These are phyloP conservation scores for Fragum fragum DNA, from an alignment of 2,888 invertebrate species.

Conservation along the genomic window DNA sequence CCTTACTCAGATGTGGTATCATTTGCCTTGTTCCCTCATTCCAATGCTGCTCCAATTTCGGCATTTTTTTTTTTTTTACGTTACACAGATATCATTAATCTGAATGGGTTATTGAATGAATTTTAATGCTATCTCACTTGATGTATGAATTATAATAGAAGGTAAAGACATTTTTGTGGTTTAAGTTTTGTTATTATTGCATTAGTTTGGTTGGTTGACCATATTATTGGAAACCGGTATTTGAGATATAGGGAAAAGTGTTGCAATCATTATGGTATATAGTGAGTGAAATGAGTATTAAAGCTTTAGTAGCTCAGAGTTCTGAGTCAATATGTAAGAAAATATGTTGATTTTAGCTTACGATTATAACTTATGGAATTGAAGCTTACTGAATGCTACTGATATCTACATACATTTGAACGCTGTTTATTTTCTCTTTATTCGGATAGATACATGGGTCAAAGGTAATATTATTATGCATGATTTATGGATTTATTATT, in stretches of 20 bases:
- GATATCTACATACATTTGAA: not conserved
- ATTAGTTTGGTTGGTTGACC: too few species aligned
- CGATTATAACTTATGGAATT: not conserved
- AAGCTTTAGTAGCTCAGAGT: slow-evolving; percentile 3
- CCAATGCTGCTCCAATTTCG: not conserved
- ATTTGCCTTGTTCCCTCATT: not conserved
- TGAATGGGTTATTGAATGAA: too few species aligned
- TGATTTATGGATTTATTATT: not conserved
- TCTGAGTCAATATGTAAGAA: slow-evolving; percentile 12
- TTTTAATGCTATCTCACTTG: too few species aligned
- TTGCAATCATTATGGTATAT: slow-evolving; percentile 23
- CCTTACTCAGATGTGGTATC: slow-evolving; percentile 10
- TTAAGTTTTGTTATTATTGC: too few species aligned
- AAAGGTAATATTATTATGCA: not conserved
- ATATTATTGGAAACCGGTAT: too few species aligned
- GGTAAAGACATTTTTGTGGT: not conserved
- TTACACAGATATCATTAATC: too few species aligned
- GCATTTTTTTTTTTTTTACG: slow-evolving; percentile 11
- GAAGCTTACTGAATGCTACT: not conserved
- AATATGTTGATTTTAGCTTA: not conserved
- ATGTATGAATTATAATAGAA: too few species aligned
- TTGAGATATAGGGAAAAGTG: slow-evolving; percentile 3
- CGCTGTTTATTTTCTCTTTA: slow-evolving; percentile 1
- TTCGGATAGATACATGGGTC: not conserved
- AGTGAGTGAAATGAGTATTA: slow-evolving; percentile 16